A percentile compares a stretch with the other conserved stretches of the same genome.
phyloP scores from a whole-genome alignment of 2,113 vertebrate species.

The Sorex araneus region DNA sequence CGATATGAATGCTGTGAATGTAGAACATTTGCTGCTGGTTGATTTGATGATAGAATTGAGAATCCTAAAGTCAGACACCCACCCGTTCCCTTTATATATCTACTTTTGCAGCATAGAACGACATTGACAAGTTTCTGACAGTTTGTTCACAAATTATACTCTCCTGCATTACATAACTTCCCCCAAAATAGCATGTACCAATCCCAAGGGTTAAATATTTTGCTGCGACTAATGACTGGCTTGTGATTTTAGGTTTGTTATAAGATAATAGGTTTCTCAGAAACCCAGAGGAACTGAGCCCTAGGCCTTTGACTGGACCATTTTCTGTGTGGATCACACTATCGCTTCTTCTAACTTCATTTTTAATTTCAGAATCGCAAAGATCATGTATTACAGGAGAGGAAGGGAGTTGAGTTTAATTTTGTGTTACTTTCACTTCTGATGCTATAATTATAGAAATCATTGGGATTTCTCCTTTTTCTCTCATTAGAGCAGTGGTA shows the following conservation, averaged over 20 bases:
- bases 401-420: not conserved
- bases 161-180: slow-evolving; percentile 48
- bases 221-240: not conserved
- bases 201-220: slow-evolving; percentile 57
- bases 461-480: not conserved
- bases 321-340: not conserved
- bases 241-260: not conserved
- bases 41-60: slow-evolving; percentile 34
- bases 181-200: slow-evolving; percentile 8
- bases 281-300: not conserved
- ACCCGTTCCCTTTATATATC: slow-evolving; percentile 20
- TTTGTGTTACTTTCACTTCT: not conserved
- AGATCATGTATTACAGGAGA: not conserved
- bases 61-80: slow-evolving; percentile 13
- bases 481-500: not conserved
- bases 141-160: slow-evolving; percentile 56
- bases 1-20: not conserved
- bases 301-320: not conserved
- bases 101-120: not conserved
- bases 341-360: not conserved
- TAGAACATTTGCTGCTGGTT: not conserved
- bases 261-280: not conserved
- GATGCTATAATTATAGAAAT: not conserved
- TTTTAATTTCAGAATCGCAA: slow-evolving; percentile 41
- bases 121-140: slow-evolving; percentile 59